phyloP scores from a whole-genome alignment of 2,113 vertebrate genomes.

The Budorcas taxicolor region DNA sequence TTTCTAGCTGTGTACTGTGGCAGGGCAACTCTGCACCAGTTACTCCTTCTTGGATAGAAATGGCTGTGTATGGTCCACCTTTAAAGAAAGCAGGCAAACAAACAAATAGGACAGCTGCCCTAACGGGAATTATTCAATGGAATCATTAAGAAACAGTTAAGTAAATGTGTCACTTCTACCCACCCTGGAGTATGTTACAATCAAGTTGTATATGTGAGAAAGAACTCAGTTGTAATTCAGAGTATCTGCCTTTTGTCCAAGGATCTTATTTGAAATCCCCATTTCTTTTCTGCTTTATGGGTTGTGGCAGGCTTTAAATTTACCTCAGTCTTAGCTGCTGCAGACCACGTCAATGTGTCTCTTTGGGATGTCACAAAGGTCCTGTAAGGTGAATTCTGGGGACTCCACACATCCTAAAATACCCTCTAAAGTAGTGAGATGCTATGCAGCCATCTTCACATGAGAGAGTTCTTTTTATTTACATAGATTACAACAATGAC shows the following conservation, averaged over 20 bases:
- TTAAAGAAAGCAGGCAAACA: neutral
- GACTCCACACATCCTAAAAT: neutral
- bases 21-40: neutral
- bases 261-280: neutral
- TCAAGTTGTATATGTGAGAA: neutral
- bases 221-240: neutral
- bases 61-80: neutral
- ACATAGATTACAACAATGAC: neutral
- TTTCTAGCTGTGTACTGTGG: neutral
- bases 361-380: neutral
- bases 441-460: neutral
- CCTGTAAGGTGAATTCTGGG: neutral
- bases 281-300: neutral
- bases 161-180: neutral
- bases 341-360: neutral
- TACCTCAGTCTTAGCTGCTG: neutral
- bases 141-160: neutral
- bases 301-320: neutral
- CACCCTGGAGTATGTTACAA: neutral
- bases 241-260: neutral
- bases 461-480: constrained; percentile 10
- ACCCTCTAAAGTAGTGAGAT: neutral
- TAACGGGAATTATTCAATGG: neutral
- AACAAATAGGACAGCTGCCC: neutral
- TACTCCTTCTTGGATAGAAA: neutral